A percentile compares a stretch with the other conserved stretches of the same genome.
Conservation (phyloP, 2,888 invertebrate species). For the Lasioglossum malachurum region DNA sequence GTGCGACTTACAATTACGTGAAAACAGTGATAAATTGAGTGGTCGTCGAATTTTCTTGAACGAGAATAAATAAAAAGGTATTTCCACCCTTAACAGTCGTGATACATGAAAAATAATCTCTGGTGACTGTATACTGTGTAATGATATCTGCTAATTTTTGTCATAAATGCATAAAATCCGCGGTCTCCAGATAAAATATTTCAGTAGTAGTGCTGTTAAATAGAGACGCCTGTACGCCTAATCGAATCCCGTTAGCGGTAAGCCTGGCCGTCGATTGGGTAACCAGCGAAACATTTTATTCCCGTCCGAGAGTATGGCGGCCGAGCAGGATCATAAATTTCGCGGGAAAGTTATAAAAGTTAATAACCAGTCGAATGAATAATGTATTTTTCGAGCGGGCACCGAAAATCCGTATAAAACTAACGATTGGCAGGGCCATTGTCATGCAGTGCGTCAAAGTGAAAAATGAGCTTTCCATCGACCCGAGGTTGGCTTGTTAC, state of each 20-base stretch:
- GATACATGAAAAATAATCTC: no score
- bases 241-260: not conserved
- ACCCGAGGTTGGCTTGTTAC: constrained; percentile 14
- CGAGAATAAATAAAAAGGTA: no score
- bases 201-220: not conserved
- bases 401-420: constrained; percentile 39
- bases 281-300: constrained; percentile 7
- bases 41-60: no score
- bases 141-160: no score
- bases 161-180: not conserved
- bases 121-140: no score
- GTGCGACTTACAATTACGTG: no score
- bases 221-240: not conserved
- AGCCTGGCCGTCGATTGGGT: not conserved
- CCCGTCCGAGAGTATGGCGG: not conserved
- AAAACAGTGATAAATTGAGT: no score
- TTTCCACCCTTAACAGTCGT: no score
- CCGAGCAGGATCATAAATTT: constrained; percentile 40
- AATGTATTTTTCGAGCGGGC: constrained; percentile 41
- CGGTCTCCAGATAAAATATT: not conserved
- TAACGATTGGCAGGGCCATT: constrained; percentile 51
- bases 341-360: constrained; percentile 51
- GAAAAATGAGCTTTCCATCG: constrained; percentile 54
- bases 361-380: constrained; percentile 54
- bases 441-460: constrained; percentile 44